Base-by-base conservation (phyloP, 2,797 vertebrate species). In the Thunnus albacares region DNA sequence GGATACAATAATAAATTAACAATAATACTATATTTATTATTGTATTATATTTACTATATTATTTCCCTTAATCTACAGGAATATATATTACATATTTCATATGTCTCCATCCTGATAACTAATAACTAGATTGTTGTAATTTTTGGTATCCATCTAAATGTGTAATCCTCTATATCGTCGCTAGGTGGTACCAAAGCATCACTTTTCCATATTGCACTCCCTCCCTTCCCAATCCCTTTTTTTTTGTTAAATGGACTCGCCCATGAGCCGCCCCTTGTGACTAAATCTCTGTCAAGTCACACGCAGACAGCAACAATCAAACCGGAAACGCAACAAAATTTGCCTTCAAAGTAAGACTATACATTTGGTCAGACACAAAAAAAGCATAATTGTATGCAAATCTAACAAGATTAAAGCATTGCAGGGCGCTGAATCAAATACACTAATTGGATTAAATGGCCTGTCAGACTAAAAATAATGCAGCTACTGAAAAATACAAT, bases 231-330 rank as follows among this genome's bases (percentile, higher is more conserved):
- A 17, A 10, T 6, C 49, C 14, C 62, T 63, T 69, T 11, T 26
- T 30, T 63, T 67, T 86, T 86, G 87, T 90, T 85, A 79, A 89
- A 93, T 93, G 91, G 94, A 93, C 95, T 95, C 95, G 95, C 93
- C 95, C 94, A 93, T 87, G 68, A 93, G 88, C 83, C 81, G 86
- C 90, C 89, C 71, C 89, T 80, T 86, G 71, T 86, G 79, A 83
- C 87, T 52, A 51, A 80, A 85, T 57, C 33, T 57, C 24, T 17
- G 58, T 92, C 83, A 92, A 92, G 88, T 41, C 22, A 51, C 5
- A 56, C 13, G 66, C 1, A 58, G 3, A 52, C 3, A 58, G 38
- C 51, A 41, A 49, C 43, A 38, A 1, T 0, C 4, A 12, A 0
- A 70, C 53, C 17, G 79, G 87, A 92, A 90, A 12, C n/a, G 1